Percentiles rank a stretch among this genome's conserved stretches.
These are phyloP conservation scores for Littorina saxatilis DNA, from an alignment of 1,140 invertebrate genomes.

Conservation along the genomic window DNA sequence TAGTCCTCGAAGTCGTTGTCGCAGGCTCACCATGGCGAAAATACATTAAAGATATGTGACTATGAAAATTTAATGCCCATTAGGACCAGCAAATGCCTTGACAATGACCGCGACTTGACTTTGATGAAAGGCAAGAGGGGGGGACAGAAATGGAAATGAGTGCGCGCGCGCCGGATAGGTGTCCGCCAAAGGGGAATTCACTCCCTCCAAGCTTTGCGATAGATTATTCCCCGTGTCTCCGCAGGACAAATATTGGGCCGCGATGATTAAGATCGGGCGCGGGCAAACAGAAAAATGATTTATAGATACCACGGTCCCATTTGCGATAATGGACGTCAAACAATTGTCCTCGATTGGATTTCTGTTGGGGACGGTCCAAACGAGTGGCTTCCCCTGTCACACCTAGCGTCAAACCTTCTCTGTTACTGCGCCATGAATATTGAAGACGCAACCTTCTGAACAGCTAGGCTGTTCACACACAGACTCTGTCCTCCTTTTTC, in stretches of 20 bases:
- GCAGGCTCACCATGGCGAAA: slow-evolving; percentile 34
- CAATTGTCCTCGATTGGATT: slow-evolving; percentile 41
- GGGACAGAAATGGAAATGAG: slow-evolving; percentile 29
- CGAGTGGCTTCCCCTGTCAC: slow-evolving; percentile 32
- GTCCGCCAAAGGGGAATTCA: slow-evolving; percentile 36
- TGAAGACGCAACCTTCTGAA: slow-evolving; percentile 30
- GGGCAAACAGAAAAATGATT: slow-evolving; percentile 42
- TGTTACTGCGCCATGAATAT: slow-evolving; percentile 38
- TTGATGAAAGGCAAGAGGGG: slow-evolving; percentile 34
- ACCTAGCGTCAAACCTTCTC: slow-evolving; percentile 7
- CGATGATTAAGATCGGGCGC: slow-evolving; percentile 43
- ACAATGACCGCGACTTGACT: slow-evolving; percentile 42
- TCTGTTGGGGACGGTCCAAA: slow-evolving; percentile 28
- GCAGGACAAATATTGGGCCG: slow-evolving; percentile 45
- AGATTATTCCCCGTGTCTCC: slow-evolving; percentile 34
- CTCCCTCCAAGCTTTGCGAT: slow-evolving; percentile 20
- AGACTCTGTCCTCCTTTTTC: neutral
- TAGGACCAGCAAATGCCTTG: slow-evolving; percentile 36
- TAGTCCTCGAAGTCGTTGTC: slow-evolving; percentile 4
- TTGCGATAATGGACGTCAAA: slow-evolving; percentile 43
- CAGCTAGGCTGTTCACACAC: neutral
- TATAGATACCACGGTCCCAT: slow-evolving; percentile 41
- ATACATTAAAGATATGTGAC: slow-evolving; percentile 55
- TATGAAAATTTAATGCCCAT: slow-evolving; percentile 56
- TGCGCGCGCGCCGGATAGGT: slow-evolving; percentile 9